A percentile compares a stretch with the other conserved stretches of the same genome.
phyloP scores from a whole-genome alignment of 2,888 invertebrate genomes.

The Eupithecia abbreviata region DNA sequence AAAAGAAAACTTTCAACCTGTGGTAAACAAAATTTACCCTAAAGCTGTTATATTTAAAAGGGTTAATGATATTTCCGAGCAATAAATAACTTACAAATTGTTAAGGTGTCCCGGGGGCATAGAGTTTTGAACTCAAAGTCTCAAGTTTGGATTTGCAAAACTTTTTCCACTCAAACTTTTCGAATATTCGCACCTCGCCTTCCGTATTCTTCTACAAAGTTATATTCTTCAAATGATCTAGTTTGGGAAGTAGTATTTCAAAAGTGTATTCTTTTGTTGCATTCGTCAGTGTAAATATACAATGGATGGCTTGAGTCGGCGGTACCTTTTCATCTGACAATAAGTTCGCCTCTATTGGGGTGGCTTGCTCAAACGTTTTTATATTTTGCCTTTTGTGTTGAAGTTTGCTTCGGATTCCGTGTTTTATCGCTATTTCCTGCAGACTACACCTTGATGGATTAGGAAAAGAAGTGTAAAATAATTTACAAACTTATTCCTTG shows the following conservation, averaged over 20 bases:
- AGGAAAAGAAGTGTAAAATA: background rate
- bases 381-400: conserved; percentile 41
- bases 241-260: conserved; percentile 75
- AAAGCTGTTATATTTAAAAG: conserved; percentile 72
- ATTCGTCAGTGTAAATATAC: conserved; percentile 72
- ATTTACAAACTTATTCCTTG: background rate
- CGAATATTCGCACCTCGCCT: conserved; percentile 76
- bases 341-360: conserved; percentile 54
- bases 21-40: conserved; percentile 58
- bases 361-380: conserved; percentile 46
- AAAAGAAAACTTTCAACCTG: conserved; percentile 52
- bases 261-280: conserved; percentile 78
- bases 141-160: conserved; percentile 69
- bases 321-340: conserved; percentile 53
- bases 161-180: conserved; percentile 82
- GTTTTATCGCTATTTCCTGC: conserved; percentile 1
- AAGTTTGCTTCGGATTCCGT: conserved; percentile 21
- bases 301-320: conserved; percentile 56
- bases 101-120: conserved; percentile 77
- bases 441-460: conserved; percentile 10
- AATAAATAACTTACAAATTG: conserved; percentile 83
- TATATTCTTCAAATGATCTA: conserved; percentile 82
- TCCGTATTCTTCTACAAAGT: conserved; percentile 67
- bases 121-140: conserved; percentile 51
- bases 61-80: conserved; percentile 79